These are phyloP conservation scores for Cynopterus brachyotis DNA, from an alignment of 2,113 vertebrate species.

Conservation along the genomic window DNA sequence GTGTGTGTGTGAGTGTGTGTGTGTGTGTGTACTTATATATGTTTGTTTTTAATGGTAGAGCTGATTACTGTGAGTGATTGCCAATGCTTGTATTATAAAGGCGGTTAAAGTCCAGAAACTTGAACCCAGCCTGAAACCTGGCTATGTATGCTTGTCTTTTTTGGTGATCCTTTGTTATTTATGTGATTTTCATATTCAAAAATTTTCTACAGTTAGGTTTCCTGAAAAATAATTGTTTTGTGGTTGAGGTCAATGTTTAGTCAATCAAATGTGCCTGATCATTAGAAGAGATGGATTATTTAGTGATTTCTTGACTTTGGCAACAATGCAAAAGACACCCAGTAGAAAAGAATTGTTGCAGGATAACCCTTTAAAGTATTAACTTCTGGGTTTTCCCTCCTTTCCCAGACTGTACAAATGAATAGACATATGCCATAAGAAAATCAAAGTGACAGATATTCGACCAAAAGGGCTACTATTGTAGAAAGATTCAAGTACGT, in stretches of 20 bases:
- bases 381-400: background rate
- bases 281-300: background rate
- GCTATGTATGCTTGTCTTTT: background rate
- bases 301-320: constrained; percentile 14
- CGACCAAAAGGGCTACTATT: background rate
- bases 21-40: background rate
- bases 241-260: background rate
- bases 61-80: background rate
- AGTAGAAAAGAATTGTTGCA: background rate
- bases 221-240: constrained; percentile 8
- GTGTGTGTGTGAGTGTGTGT: background rate
- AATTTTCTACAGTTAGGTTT: background rate
- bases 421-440: background rate
- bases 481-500: background rate
- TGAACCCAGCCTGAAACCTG: background rate
- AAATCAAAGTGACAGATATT: background rate
- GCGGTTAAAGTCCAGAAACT: background rate
- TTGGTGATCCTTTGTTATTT: background rate
- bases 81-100: background rate
- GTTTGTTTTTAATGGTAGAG: background rate
- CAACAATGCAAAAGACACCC: background rate
- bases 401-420: background rate
- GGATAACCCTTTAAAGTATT: background rate
- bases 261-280: background rate
- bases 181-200: background rate